Evolutionary conservation across 2,888 invertebrate genomes (phyloP), one percentile per base, ranked within the genome.

Genomic region (Hermaeophaga mercurialis): DNA sequence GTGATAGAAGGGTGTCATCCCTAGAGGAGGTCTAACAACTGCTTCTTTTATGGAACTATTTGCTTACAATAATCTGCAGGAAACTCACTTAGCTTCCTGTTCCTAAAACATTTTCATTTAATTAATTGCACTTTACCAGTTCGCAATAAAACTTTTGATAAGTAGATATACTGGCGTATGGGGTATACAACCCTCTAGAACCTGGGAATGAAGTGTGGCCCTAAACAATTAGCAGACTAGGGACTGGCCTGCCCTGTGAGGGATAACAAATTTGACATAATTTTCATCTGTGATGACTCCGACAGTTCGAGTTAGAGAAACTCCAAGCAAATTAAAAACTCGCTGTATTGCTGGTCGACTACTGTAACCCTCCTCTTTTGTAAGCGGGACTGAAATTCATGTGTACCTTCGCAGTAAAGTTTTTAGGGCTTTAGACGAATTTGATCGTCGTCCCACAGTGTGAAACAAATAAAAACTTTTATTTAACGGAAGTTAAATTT

Each of bases 401-500:
- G 43, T 24, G 43, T 43, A 43, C 11, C 12, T 43, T 26, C 8
- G 43, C 26, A 15, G 43, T 26, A 26, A 24, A 43, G 19, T 43
- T 43, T 43, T 26, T 36, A 22, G 43, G 43, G 43, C 24, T 24
- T 24, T 14, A 8, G 24, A 2, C 43, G 43, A 24, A 43, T 12
- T 22, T 9, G 17, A 5, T 39, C 15, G 28, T 2, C 15, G 28
- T 9, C n/a, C 33, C 2, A 1, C 41, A 43, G 50, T 33, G 38
- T 43, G 41, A 50, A 33, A 50, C 41, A 50, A 43, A 50, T 50
- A 50, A 41, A 50, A 50, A 49, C 11, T 43, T 50, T 50, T 43
- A 41, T 50, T 50, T 41, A 31, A 6, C 12, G 2, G 17, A 33
- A 18, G 11, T 50, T 31, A 50, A 50, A 41, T 28, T n/a, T 50